Conservation (phyloP, 53 echinoderm and acorn worm genomes). For the Stichopus horrens region DNA sequence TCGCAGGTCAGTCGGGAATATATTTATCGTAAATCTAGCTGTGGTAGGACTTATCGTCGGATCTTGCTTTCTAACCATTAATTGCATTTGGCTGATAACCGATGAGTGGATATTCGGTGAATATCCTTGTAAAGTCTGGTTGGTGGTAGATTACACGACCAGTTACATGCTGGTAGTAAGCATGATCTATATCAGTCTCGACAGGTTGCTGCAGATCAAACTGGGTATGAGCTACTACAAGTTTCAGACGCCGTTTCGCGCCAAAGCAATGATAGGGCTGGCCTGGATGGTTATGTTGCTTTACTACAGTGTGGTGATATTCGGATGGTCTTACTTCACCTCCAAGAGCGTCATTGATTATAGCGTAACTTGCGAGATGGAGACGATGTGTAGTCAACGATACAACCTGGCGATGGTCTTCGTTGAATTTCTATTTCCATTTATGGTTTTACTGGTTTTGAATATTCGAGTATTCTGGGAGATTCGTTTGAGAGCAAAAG, state of each 20-base stretch:
- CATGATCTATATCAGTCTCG: constrained; percentile 74
- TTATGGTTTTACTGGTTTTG: constrained; percentile 50
- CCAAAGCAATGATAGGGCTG: constrained; percentile 17
- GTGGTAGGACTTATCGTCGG: constrained; percentile 65
- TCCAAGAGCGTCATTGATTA: constrained; percentile 42
- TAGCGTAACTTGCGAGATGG: constrained; percentile 38
- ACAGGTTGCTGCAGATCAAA: constrained; percentile 62
- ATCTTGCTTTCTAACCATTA: constrained; percentile 54
- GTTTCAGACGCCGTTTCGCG: constrained; percentile 46
- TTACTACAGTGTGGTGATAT: constrained; percentile 36
- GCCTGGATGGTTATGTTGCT: constrained; percentile 52
- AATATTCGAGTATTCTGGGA: constrained; percentile 56
- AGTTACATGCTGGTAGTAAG: constrained; percentile 59
- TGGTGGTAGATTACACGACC: constrained; percentile 61
- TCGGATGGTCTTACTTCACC: constrained; percentile 34
- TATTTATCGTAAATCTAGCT: constrained; percentile 71
- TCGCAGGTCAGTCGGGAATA: constrained; percentile 55
- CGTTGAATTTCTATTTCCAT: constrained; percentile 65
- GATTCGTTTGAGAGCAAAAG: constrained; percentile 51
- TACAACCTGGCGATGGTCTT: constrained; percentile 42
- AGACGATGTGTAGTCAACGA: constrained; percentile 23
- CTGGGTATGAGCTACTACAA: constrained; percentile 46
- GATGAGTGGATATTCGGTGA: constrained; percentile 71
- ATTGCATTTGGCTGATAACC: constrained; percentile 54
- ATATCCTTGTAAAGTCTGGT: constrained; percentile 70